These are phyloP conservation scores for Glossosoma conforme DNA, from an alignment of 1,140 invertebrate genomes.

Conservation along the genomic window DNA sequence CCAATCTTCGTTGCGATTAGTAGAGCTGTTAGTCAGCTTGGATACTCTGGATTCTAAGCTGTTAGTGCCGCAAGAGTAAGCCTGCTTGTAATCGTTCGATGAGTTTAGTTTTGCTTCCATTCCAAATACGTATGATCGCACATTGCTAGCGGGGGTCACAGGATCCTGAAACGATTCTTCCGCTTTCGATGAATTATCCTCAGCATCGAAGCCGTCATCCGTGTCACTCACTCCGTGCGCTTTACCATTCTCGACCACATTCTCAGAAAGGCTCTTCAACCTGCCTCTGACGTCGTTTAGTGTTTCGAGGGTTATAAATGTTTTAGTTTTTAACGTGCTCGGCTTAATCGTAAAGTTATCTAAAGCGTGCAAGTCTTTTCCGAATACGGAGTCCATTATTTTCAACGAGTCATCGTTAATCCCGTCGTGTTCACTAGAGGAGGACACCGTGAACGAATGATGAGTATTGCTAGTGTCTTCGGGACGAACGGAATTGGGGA, in stretches of 20 bases:
- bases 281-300: slow-evolving; percentile 53
- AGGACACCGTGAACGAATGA: slow-evolving; percentile 44
- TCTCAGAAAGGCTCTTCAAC: slow-evolving; percentile 46
- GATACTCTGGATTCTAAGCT: slow-evolving; percentile 52
- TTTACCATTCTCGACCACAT: slow-evolving; percentile 32
- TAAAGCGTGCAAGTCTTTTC: slow-evolving; percentile 7
- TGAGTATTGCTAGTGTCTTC: slow-evolving; percentile 19
- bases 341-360: slow-evolving; percentile 25
- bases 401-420: slow-evolving; percentile 29
- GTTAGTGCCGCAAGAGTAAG: slow-evolving; percentile 46
- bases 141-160: slow-evolving; percentile 26
- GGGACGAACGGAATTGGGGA: not conserved
- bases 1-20: slow-evolving; percentile 55
- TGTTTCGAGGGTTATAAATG: slow-evolving; percentile 55
- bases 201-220: slow-evolving; percentile 44
- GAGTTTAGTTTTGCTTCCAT: slow-evolving; percentile 37
- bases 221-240: slow-evolving; percentile 36
- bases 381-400: too few species aligned
- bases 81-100: slow-evolving; percentile 31
- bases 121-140: slow-evolving; percentile 36
- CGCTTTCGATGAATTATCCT: slow-evolving; percentile 19
- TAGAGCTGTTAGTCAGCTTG: slow-evolving; percentile 40
- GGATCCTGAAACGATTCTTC: slow-evolving; percentile 19
- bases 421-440: slow-evolving; percentile 12
- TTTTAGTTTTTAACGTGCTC: slow-evolving; percentile 32